phyloP scores from a whole-genome alignment of 2,113 vertebrate genomes.

The Platichthys stellatus region DNA sequence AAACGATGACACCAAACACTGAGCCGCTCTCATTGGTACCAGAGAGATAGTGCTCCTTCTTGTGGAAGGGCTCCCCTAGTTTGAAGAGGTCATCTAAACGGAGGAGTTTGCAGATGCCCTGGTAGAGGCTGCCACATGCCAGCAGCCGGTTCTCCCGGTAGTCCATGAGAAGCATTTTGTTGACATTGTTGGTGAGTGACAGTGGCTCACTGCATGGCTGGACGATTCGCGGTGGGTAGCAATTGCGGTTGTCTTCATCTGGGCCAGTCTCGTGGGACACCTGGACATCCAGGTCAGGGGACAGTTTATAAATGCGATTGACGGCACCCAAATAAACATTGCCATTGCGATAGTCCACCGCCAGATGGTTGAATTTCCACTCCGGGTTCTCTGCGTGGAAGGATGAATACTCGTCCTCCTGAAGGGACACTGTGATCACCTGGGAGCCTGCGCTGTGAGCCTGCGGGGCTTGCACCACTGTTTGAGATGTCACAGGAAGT shows the following conservation, averaged over 20 bases:
- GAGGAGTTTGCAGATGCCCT: conserved; percentile 97
- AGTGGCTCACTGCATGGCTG: conserved; percentile 95
- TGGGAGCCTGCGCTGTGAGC: conserved; percentile 78
- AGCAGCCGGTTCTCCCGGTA: conserved; percentile 95
- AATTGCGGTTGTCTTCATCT: conserved; percentile 97
- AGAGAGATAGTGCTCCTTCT: conserved; percentile 98
- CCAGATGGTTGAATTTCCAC: conserved; percentile 95
- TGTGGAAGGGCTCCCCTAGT: conserved; percentile 96
- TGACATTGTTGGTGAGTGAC: conserved; percentile 93
- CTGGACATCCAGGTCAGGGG: conserved; percentile 88
- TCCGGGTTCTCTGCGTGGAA: conserved; percentile 88
- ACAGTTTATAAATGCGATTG: conserved; percentile 98
- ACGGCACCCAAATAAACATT: conserved; percentile 96
- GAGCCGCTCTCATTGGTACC: conserved; percentile 97
- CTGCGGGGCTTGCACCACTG: conserved; percentile 80
- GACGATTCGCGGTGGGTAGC: conserved; percentile 96
- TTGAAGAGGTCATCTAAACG: conserved; percentile 98
- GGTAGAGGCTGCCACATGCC: conserved; percentile 96
- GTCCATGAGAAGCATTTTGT: conserved; percentile 99
- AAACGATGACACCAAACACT: conserved; percentile 97
- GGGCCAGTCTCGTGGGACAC: conserved; percentile 95
- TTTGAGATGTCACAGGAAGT: conserved; percentile 63
- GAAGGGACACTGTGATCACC: conserved; percentile 78
- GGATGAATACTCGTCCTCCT: conserved; percentile 85
- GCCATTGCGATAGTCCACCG: conserved; percentile 94